Base-by-base conservation (phyloP, 1,140 invertebrate species). In the Brachionus asplanchnoidis region DNA sequence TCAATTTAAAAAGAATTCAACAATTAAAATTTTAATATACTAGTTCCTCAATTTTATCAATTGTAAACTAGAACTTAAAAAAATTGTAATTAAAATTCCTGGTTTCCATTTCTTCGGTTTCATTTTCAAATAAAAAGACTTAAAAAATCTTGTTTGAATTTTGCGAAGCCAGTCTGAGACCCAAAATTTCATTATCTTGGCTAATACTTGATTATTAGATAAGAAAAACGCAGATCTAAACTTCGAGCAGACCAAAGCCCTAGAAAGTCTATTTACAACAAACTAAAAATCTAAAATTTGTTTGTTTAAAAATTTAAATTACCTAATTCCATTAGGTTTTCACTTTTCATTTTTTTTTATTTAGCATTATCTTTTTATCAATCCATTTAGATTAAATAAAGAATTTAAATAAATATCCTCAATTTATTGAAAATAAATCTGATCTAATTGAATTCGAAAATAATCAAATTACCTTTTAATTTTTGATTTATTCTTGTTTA, bases 381-480 rank as follows among this genome's bases (percentile, higher is more conserved):
- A 73, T 73, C 68, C 68, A 73, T 73, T 73, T 73, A 73, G 68
- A 73, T 73, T 73, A 42, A 20, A 46, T 14, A 7, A 36, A 73
- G 40, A 73, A 44, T 73, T 73, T 68, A 68, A 68, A 73, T 73
- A 73, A 73, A 73, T 73, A 73, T 73, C 68, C 68, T 73, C 17
- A 40, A 73, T 42, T 40, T 40, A 73, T 40, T 73, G 11, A 40
- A 73, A 40, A 42, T 40, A 73, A 73, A 73, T 68, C 26, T 20
- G 53, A 60, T 60, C 66, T 68, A 40, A 68, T 68, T 40, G 32
- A 68, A 32, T 68, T 28, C 32, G 66, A 68, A 68, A 68, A 68
- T 68, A 68, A 68, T 68, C 66, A 68, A 68, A 73, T 73, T 73
- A 73, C 68, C 68, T 73, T 73, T 73, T 73, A 73, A 40, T 73